Evolutionary conservation across 2,888 invertebrate genomes (phyloP).

Genomic region (Lottia gigantea): DNA sequence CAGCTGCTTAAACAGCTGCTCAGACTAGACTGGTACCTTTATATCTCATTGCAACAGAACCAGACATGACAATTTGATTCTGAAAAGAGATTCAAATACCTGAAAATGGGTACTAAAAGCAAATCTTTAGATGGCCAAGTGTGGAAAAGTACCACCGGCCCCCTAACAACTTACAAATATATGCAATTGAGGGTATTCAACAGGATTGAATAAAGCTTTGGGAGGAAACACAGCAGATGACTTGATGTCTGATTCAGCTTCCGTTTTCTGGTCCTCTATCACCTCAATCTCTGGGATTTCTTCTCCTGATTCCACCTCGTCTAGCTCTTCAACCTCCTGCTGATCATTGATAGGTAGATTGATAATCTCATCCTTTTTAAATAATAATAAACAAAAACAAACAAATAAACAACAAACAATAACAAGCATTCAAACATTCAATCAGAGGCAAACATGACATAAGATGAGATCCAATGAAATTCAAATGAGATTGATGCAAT

Average conservation of each 20-base stretch:
- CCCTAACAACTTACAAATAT: constrained; percentile 62
- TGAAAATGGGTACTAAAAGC: no score
- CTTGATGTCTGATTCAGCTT: constrained; percentile 23
- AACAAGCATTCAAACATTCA: no score
- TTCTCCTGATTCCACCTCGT: constrained; percentile 27
- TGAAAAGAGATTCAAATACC: no score
- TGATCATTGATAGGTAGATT: constrained; percentile 29
- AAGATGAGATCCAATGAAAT: no score
- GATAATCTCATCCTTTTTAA: constrained; percentile 26
- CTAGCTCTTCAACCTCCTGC: constrained; percentile 28
- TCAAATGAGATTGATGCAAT: no score
- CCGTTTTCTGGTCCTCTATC: constrained; percentile 12
- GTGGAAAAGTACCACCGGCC: no score
- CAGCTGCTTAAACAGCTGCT: no score
- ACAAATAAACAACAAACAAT: not conserved
- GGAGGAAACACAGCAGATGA: constrained; percentile 39
- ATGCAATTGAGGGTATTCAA: constrained; percentile 65
- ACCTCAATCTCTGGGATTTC: constrained; percentile 29
- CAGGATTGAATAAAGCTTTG: constrained; percentile 58
- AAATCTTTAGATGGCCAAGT: no score
- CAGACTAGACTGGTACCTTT: no score
- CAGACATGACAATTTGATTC: no score
- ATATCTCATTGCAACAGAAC: no score
- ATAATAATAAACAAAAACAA: not conserved
- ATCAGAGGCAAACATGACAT: no score